Percentiles rank a stretch among this genome's conserved stretches.
phyloP scores from a whole-genome alignment of 2,888 invertebrate species.

The Linhomoeus sp. region DNA sequence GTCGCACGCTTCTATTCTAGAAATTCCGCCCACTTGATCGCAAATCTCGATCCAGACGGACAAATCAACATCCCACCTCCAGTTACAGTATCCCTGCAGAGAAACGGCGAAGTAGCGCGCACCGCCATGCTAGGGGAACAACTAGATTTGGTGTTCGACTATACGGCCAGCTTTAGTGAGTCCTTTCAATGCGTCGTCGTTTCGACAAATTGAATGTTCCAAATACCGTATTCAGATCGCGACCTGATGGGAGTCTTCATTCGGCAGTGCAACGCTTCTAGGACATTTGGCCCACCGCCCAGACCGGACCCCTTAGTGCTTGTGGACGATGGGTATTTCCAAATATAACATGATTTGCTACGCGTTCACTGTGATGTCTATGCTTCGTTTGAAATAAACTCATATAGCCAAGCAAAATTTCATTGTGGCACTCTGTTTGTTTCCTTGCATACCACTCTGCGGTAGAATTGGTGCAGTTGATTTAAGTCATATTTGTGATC shows the following conservation, averaged over 20 bases:
- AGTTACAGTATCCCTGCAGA: neutral
- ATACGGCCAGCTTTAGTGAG: neutral
- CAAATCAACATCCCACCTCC: conserved; percentile 1
- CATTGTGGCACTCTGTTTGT: too few relatives aligned
- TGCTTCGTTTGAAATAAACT: too few relatives aligned
- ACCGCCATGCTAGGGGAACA: conserved; percentile 1
- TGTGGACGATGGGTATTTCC: neutral
- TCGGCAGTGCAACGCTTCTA: conserved; percentile 2
- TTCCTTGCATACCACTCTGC: too few relatives aligned
- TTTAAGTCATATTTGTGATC: too few relatives aligned
- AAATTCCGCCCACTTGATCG: neutral
- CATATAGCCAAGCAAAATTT: too few relatives aligned
- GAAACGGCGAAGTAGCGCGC: neutral
- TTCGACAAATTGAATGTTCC: neutral
- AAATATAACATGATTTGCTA: too few relatives aligned
- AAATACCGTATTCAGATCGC: neutral
- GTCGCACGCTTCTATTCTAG: neutral
- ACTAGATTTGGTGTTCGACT: neutral
- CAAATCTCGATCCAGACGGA: neutral
- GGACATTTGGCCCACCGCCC: neutral
- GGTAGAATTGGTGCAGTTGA: too few relatives aligned
- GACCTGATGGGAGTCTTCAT: neutral
- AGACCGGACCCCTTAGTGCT: conserved; percentile 1
- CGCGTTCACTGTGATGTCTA: too few relatives aligned
- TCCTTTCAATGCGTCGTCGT: neutral